Evolutionary conservation across 2,797 vertebrate genomes (phyloP), one percentile per base, ranked within the genome.

Genomic region (Falco biarmicus): DNA sequence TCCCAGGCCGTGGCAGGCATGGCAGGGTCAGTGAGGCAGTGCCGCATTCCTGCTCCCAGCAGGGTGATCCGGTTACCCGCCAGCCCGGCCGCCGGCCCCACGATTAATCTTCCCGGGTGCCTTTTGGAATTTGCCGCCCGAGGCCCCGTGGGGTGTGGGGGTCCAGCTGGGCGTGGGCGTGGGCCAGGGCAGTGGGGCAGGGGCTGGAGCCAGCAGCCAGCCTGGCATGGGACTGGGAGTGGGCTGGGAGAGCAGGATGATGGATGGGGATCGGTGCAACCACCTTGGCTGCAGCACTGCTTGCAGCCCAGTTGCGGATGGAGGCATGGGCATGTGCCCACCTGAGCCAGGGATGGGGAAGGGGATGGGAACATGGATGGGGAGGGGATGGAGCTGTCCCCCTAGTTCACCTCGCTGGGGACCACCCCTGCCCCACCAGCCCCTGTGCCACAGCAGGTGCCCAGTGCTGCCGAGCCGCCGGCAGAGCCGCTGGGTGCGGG

Each of bases 41-140:
- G 3, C 83, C 13, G 19, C 94, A 95, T 96, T 95, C 96, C 94
- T 87, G 93, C 69, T 83, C 98, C 95, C 95, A 81, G 96, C 96
- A 57, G 93, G 95, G 91, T 43, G 98, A 98, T 99, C 98, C 68
- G 81, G 97, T 99, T 99, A 98, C 99, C 91, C 89, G 89, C 95
- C 94, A 84, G 77, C 97, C 95, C 91, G 89, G 77, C 97, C 89
- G 41, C 56, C 85, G 97, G 98, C 98, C 98, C 97, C 97, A 96
- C 97, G 98, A 99, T 99, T 99, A 98, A 99, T 99, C 98, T 99
- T 99, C 98, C 96, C 98, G 93, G 91, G 91, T 90, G 93, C 91
- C 98, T 97, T 98, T 98, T 98, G 98, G 99, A 99, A 99, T 99
- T 98, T 91, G 98, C 98, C 97, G 98, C 98, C 65, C 86, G 39